Conservation (phyloP, 2,113 vertebrate genomes). For the Sporophila hypoxantha region DNA sequence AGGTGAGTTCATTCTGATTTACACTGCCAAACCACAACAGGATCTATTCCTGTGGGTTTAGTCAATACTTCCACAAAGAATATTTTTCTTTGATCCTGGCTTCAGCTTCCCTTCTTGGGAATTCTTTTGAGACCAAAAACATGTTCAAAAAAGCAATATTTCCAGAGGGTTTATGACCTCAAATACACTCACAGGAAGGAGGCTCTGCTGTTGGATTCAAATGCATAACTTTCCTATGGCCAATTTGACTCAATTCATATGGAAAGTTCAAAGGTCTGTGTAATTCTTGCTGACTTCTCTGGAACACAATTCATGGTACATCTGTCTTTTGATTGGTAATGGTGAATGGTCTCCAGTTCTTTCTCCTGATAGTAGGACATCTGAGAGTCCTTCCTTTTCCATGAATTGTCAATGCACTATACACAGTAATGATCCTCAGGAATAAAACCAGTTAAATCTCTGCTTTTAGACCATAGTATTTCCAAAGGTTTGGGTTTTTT, state of each 20-base stretch:
- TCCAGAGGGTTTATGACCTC: background rate
- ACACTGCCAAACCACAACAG: background rate
- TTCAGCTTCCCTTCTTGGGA: background rate
- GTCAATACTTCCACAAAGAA: background rate
- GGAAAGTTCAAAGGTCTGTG: background rate
- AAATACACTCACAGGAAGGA: background rate
- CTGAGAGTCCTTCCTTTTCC: background rate
- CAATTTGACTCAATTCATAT: background rate
- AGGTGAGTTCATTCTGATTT: background rate
- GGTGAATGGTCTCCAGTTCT: background rate
- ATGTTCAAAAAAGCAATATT: background rate
- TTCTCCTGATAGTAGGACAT: background rate
- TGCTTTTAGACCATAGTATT: background rate
- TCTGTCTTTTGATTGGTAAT: background rate
- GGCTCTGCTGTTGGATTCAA: background rate
- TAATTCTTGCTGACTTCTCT: constrained; percentile 16
- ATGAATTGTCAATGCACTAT: background rate
- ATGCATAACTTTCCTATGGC: background rate
- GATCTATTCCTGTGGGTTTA: background rate
- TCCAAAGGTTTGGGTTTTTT: background rate
- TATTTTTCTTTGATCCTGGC: background rate
- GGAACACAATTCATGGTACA: background rate
- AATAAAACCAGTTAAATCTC: background rate
- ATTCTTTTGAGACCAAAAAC: background rate
- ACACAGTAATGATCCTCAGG: background rate